Evolutionary conservation across 2,888 invertebrate species (phyloP).

Genomic region (Mellilla xanthometata): DNA sequence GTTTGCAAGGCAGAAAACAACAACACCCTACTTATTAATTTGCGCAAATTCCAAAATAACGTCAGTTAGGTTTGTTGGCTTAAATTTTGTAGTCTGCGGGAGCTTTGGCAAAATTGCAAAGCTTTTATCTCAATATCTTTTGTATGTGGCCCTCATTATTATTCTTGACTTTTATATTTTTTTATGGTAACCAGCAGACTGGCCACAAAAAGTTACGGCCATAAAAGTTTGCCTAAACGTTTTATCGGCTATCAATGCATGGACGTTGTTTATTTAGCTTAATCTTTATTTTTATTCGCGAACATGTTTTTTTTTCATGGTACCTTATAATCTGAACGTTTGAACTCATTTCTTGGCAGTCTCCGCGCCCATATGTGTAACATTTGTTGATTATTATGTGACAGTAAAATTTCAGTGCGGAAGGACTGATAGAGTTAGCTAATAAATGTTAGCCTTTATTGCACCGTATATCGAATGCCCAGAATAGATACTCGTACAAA

Average conservation of each 20-base stretch:
- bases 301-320: conserved; percentile 30
- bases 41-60: conserved; percentile 26
- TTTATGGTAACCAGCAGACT: conserved; percentile 35
- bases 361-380: conserved; percentile 38
- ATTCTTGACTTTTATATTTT: conserved; percentile 33
- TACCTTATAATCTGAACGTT: conserved; percentile 33
- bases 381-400: conserved; percentile 51
- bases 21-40: conserved; percentile 19
- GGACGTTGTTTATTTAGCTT: conserved; percentile 55
- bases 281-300: conserved; percentile 42
- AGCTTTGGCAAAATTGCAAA: conserved; percentile 27
- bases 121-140: conserved; percentile 27
- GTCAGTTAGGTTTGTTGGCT: conserved; percentile 24
- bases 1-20: conserved; percentile 16
- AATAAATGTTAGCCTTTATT: conserved; percentile 63
- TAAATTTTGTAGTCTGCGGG: conserved; percentile 24
- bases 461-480: conserved; percentile 66
- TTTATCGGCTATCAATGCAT: conserved; percentile 60
- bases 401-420: conserved; percentile 53
- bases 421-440: conserved; percentile 34
- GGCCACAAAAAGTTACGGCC: conserved; percentile 42
- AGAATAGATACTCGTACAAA: conserved; percentile 48
- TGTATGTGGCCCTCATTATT: conserved; percentile 29
- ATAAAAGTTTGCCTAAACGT: conserved; percentile 54
- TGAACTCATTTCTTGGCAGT: conserved; percentile 36